Percentiles rank a stretch among this genome's conserved stretches.
phyloP scores from a whole-genome alignment of 2,113 vertebrate species.

The Macquaria ambigua region DNA sequence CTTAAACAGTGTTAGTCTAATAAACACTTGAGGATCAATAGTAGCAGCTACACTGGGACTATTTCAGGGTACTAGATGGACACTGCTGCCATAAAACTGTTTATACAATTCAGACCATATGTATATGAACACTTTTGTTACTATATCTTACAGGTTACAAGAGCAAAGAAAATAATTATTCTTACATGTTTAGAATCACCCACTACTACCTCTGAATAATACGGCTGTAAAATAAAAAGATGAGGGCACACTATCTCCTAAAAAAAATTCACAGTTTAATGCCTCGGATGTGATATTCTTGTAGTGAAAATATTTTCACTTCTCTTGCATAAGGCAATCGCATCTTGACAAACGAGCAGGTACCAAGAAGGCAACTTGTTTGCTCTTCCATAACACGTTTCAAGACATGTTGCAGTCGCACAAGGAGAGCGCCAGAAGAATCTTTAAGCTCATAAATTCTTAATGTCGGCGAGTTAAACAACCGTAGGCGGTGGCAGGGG shows the following conservation, averaged over 20 bases:
- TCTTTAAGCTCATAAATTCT: slow-evolving; percentile 77
- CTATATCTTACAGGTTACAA: not conserved
- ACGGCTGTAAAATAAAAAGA: not conserved
- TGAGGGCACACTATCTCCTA: not conserved
- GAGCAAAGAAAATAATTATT: not conserved
- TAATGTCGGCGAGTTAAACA: slow-evolving; percentile 80
- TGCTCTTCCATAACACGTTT: slow-evolving; percentile 54
- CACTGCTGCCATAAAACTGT: not conserved
- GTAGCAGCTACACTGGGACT: not conserved
- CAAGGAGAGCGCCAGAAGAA: slow-evolving; percentile 40
- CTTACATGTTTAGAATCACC: not conserved
- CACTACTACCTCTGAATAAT: not conserved
- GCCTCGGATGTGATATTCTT: not conserved
- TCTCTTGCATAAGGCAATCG: slow-evolving; percentile 33
- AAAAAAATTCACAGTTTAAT: slow-evolving; percentile 19
- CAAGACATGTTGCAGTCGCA: slow-evolving; percentile 49
- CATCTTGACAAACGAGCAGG: slow-evolving; percentile 57
- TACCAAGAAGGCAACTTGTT: slow-evolving; percentile 67
- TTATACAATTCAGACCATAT: slow-evolving; percentile 1
- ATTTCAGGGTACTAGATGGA: not conserved
- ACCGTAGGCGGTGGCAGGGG: slow-evolving; percentile 63
- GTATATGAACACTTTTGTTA: not conserved
- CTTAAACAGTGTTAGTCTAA: not conserved
- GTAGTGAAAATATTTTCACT: not conserved
- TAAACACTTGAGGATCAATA: not conserved